phyloP scores from a whole-genome alignment of 2,888 invertebrate species.

The Archaeoteleia sp. region DNA sequence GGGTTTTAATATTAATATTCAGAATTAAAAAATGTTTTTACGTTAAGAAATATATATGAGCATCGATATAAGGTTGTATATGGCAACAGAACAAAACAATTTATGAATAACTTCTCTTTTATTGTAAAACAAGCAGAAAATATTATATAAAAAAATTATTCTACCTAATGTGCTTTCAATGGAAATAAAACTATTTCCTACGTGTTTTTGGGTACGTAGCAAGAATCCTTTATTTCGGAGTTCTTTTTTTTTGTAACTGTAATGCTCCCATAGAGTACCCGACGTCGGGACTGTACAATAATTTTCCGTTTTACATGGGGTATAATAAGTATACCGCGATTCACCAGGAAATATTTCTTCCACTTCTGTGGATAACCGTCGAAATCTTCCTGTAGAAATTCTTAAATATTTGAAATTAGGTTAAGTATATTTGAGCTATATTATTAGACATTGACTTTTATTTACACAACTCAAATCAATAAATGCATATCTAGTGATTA shows the following conservation, averaged over 20 bases:
- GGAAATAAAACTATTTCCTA: constrained; percentile 14
- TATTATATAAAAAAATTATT: background rate
- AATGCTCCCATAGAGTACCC: constrained; percentile 43
- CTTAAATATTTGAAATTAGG: constrained; percentile 13
- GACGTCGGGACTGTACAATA: constrained; percentile 29
- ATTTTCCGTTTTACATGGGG: constrained; percentile 34
- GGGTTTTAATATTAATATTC: too few relatives aligned
- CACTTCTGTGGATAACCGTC: constrained; percentile 32
- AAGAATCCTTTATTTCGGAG: constrained; percentile 32
- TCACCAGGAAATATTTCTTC: constrained; percentile 37
- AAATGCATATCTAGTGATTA: too few relatives aligned
- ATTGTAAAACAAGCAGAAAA: too few relatives aligned
- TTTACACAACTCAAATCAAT: too few relatives aligned
- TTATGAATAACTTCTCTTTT: too few relatives aligned
- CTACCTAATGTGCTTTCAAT: constrained; percentile 32
- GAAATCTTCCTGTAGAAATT: constrained; percentile 36
- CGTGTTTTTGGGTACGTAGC: constrained; percentile 14
- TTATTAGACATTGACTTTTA: constrained; percentile 2
- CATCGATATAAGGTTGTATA: too few relatives aligned
- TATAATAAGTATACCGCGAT: constrained; percentile 34
- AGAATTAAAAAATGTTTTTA: too few relatives aligned
- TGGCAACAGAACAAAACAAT: too few relatives aligned
- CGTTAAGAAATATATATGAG: too few relatives aligned
- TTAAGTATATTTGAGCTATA: background rate
- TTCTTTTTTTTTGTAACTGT: constrained; percentile 35